Evolutionary conservation across 2,888 invertebrate species (phyloP).

Genomic region (Anorthoa munda): DNA sequence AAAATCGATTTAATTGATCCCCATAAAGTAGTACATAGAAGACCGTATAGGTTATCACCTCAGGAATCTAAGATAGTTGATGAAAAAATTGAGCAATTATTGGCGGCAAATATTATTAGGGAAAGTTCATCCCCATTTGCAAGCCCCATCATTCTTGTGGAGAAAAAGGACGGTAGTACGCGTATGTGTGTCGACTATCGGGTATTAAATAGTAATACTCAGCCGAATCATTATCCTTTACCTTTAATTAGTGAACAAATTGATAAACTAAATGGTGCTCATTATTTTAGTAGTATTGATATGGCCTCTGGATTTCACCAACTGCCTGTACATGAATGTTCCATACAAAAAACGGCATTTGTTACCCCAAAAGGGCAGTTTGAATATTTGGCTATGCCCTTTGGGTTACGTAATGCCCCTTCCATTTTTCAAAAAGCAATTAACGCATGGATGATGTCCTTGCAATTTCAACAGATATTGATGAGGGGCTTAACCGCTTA

Average conservation of each 20-base stretch:
- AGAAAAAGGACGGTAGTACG: background rate
- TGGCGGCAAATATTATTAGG: conserved; percentile 5
- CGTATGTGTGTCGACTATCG: conserved; percentile 3
- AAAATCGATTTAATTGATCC: too few species aligned
- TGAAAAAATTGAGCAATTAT: too few species aligned
- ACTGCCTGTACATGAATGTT: too few species aligned
- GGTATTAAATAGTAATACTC: background rate
- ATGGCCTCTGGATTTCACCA: too few species aligned
- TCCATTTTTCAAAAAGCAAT: too few species aligned
- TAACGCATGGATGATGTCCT: conserved; percentile 7
- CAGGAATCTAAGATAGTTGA: background rate
- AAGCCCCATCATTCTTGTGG: background rate
- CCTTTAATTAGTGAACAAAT: conserved; percentile 2
- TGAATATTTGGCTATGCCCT: background rate
- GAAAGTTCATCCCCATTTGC: conserved; percentile 4
- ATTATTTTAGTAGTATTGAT: too few species aligned
- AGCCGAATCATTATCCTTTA: background rate
- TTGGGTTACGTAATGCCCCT: background rate
- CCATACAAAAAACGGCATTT: too few species aligned
- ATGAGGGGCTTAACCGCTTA: conserved; percentile 3
- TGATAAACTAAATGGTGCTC: conserved; percentile 8
- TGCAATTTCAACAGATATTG: background rate
- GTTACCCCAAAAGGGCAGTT: background rate
- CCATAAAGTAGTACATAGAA: background rate
- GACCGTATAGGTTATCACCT: background rate